Evolutionary conservation across 2,888 invertebrate genomes (phyloP), one percentile per base, ranked within the genome.

Genomic region (Epistrophe eligans): DNA sequence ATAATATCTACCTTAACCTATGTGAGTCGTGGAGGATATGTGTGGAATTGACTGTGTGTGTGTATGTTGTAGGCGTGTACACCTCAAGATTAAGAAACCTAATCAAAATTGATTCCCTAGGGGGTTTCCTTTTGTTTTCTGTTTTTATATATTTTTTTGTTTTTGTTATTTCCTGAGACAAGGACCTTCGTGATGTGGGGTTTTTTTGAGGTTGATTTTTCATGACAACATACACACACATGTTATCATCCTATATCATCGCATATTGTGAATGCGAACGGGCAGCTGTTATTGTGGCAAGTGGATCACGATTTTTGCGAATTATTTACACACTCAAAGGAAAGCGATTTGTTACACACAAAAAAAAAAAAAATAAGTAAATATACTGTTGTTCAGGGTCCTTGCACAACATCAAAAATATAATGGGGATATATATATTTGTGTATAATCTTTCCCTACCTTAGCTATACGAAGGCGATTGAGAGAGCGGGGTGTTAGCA

Each of bases 51-150:
- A 6, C 24, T 24, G n/a, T n/a, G 2, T 57, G 15, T n/a, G n/a
- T 58, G 6, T 32, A 10, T 57, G 32, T 11, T 35, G 50, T 70
- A 57, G 72, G 58, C 57, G 58, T 72, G 55, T 55, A 28, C 72
- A 72, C 58, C 76, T 83, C 48, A 76, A 82, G 79, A 87, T 83
- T 87, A 79, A 83, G 87, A 87, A 87, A 87, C 83, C 87, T 87
- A 87, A 87, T 87, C 87, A 87, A 87, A 87, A 83, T 83, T 82
- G 87, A 87, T 87, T 87, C 87, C 87, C 82, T 72, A 74, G 77
- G 82, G 73, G 62, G 64, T 72, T 77, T 60, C 48, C 45, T 57
- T 72, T 72, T 72, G 57, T 72, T 62, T 62, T 62, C 43, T 40
- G 32, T 32, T 28, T 58, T 35, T 35, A 4, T 57, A 13, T 35